Evolutionary conservation across 1,140 invertebrate genomes (phyloP).

Genomic region (Carposina sasakii): DNA sequence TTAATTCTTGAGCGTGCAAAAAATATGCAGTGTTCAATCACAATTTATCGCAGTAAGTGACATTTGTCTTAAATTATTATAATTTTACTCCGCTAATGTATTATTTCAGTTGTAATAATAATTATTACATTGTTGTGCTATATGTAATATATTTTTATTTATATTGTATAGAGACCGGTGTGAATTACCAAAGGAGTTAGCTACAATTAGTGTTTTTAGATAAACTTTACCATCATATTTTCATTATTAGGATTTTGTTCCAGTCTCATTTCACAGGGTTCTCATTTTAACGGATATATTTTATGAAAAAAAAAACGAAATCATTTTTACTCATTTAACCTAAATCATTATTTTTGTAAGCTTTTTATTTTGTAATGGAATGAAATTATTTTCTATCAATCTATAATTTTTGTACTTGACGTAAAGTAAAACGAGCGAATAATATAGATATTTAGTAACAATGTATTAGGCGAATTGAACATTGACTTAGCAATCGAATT

Average conservation of each 20-base stretch:
- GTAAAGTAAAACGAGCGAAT: slow-evolving; percentile 5
- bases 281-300: slow-evolving; percentile 1
- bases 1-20: too few relatives aligned
- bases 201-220: slow-evolving; percentile 55
- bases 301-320: slow-evolving; percentile 2
- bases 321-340: slow-evolving; percentile 8
- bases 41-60: too few relatives aligned
- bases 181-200: slow-evolving; percentile 69
- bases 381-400: slow-evolving; percentile 41
- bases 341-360: slow-evolving; percentile 13
- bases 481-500: slow-evolving; percentile 28
- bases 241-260: background rate
- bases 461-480: slow-evolving; percentile 47
- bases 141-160: slow-evolving; percentile 36
- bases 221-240: slow-evolving; percentile 12
- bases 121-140: background rate
- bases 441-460: slow-evolving; percentile 33
- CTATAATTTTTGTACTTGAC: slow-evolving; percentile 8
- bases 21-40: too few relatives aligned
- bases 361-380: slow-evolving; percentile 11
- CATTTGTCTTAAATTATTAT: too few relatives aligned
- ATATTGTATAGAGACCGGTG: slow-evolving; percentile 58
- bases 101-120: slow-evolving; percentile 12
- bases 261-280: slow-evolving; percentile 7
- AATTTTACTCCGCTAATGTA: too few relatives aligned